A percentile compares a stretch with the other conserved stretches of the same genome.
phyloP scores from a whole-genome alignment of 1,140 invertebrate genomes.

The Danaus plexippus region DNA sequence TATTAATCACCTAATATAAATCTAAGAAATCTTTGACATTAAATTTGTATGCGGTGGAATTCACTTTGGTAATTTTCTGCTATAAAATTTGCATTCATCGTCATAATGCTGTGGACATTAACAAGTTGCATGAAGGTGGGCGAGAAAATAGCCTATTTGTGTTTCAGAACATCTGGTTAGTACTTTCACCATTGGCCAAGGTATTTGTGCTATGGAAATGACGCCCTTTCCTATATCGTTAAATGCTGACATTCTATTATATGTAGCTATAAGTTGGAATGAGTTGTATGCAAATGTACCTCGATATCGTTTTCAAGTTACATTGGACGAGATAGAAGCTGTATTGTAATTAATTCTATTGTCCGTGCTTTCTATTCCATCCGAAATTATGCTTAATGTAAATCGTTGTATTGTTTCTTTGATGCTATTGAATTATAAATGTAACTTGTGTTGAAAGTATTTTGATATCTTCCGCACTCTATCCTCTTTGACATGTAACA shows the following conservation, averaged over 20 bases:
- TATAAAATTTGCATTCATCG: constrained; percentile 3
- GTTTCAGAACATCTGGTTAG: constrained; percentile 56
- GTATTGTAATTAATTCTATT: constrained; percentile 11
- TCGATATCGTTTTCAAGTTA: constrained; percentile 7
- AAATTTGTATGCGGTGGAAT: too few relatives aligned
- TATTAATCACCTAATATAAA: too few relatives aligned
- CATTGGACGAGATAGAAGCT: constrained; percentile 9
- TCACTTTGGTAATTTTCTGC: too few relatives aligned
- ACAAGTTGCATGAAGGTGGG: constrained; percentile 40
- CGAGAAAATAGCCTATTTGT: constrained; percentile 50
- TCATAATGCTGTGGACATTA: constrained; percentile 26
- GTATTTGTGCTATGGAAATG: constrained; percentile 60
- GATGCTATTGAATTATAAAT: too few relatives aligned
- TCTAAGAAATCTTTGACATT: too few relatives aligned
- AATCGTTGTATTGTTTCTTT: too few relatives aligned
- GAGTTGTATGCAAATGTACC: constrained; percentile 18
- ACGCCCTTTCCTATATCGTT: constrained; percentile 45
- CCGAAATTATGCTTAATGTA: neutral
- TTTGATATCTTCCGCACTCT: too few relatives aligned
- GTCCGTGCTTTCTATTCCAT: constrained; percentile 10
- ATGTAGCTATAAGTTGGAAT: constrained; percentile 11
- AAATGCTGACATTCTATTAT: constrained; percentile 28
- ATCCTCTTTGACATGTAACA: too few relatives aligned
- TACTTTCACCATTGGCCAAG: constrained; percentile 62
- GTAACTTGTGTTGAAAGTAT: too few relatives aligned